A percentile compares a stretch with the other conserved stretches of the same genome.
Evolutionary conservation across 1,140 invertebrate species (phyloP).

Genomic region (Zeugodacus cucurbitae): DNA sequence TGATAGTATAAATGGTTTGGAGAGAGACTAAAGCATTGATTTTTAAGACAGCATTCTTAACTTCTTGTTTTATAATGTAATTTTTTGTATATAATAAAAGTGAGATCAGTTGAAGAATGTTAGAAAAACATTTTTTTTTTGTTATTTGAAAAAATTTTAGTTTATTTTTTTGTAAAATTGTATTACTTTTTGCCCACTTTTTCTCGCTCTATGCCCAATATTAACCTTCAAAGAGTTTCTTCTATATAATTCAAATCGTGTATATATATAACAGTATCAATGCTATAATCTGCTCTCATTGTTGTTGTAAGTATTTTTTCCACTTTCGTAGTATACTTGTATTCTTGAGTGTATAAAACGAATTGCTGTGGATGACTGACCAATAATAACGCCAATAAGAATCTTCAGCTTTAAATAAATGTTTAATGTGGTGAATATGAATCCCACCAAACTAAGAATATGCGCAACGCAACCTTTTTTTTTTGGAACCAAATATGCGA

Average conservation of each 20-base stretch:
- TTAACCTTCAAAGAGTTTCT: neutral
- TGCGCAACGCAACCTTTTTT: neutral
- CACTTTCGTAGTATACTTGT: neutral
- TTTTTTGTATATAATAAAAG: too few relatives aligned
- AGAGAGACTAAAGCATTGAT: too few relatives aligned
- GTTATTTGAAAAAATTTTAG: too few relatives aligned
- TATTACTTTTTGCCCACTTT: neutral
- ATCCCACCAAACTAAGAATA: too few relatives aligned
- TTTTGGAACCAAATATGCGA: neutral
- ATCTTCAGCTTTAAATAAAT: too few relatives aligned
- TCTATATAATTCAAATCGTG: neutral
- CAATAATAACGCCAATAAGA: neutral
- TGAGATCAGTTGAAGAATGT: too few relatives aligned
- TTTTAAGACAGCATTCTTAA: too few relatives aligned
- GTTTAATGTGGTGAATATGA: too few relatives aligned
- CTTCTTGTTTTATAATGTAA: too few relatives aligned
- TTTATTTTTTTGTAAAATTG: neutral
- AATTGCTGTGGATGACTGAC: neutral
- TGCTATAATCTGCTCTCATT: neutral
- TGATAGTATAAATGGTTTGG: too few relatives aligned
- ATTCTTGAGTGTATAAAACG: neutral
- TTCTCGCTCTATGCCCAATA: neutral
- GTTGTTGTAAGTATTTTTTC: neutral
- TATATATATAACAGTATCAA: neutral
- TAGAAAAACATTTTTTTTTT: too few relatives aligned